Percentiles rank a stretch among this genome's conserved stretches.
These are phyloP conservation scores for Cephalopholis sonnerati DNA, from an alignment of 2,113 vertebrate species.

Conservation along the genomic window DNA sequence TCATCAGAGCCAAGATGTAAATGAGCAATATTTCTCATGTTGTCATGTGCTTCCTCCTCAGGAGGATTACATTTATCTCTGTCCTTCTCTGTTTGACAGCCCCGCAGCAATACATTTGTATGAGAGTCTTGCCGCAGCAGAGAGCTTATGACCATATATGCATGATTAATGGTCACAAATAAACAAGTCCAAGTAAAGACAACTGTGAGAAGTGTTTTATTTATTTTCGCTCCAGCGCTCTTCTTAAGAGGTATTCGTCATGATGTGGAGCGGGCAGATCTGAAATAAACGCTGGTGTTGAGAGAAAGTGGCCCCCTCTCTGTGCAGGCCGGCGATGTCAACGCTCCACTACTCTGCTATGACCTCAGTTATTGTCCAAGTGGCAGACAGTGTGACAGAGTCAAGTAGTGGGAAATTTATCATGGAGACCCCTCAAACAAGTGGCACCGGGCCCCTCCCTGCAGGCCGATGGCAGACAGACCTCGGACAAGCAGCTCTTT, in stretches of 20 bases:
- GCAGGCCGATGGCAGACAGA: slow-evolving; percentile 66
- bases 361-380: slow-evolving; percentile 83
- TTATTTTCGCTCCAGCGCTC: slow-evolving; percentile 56
- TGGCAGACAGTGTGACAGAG: slow-evolving; percentile 83
- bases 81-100: slow-evolving; percentile 66
- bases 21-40: slow-evolving; percentile 61
- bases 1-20: slow-evolving; percentile 57
- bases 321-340: slow-evolving; percentile 48
- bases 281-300: slow-evolving; percentile 61
- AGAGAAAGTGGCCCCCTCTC: slow-evolving; percentile 67
- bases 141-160: not conserved
- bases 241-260: slow-evolving; percentile 50
- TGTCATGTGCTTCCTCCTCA: slow-evolving; percentile 65
- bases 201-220: slow-evolving; percentile 70
- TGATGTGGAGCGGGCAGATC: slow-evolving; percentile 23
- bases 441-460: slow-evolving; percentile 65
- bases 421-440: slow-evolving; percentile 81
- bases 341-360: slow-evolving; percentile 59
- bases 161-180: slow-evolving; percentile 75
- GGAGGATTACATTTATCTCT: slow-evolving; percentile 64
- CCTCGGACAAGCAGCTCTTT: slow-evolving; percentile 81
- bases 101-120: not conserved
- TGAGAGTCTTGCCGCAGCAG: not conserved
- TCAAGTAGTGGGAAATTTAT: slow-evolving; percentile 86
- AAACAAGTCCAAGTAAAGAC: slow-evolving; percentile 59